These are phyloP conservation scores for Eumeta japonica DNA, from an alignment of 1,140 invertebrate genomes.

Conservation along the genomic window DNA sequence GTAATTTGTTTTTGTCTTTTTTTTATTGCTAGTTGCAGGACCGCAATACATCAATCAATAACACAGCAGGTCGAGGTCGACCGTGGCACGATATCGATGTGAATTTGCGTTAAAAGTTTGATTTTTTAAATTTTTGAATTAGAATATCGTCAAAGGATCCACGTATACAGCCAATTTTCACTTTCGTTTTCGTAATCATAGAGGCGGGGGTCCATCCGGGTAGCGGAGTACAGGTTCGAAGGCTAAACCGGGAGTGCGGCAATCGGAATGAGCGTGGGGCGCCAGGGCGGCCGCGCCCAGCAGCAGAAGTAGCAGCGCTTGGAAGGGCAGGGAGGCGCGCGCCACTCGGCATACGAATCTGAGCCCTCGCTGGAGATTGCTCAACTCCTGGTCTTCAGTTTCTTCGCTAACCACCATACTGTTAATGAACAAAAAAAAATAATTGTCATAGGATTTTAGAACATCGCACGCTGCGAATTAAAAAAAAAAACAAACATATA, in stretches of 20 bases:
- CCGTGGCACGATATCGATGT: too few relatives aligned
- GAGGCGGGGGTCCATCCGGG: slow-evolving; percentile 84
- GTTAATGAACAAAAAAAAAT: slow-evolving; percentile 4
- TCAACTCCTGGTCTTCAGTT: slow-evolving; percentile 23
- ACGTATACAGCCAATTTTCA: too few relatives aligned
- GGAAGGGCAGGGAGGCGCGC: slow-evolving; percentile 86
- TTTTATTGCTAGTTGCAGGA: too few relatives aligned
- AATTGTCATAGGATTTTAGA: too few relatives aligned
- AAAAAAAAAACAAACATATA: too few relatives aligned
- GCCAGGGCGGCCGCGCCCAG: slow-evolving; percentile 85
- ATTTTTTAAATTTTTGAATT: too few relatives aligned
- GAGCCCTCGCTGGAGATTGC: slow-evolving; percentile 70
- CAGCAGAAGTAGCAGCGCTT: slow-evolving; percentile 83
- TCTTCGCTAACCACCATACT: slow-evolving; percentile 25
- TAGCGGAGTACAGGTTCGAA: slow-evolving; percentile 85
- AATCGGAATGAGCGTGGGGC: slow-evolving; percentile 79
- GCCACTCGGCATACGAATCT: slow-evolving; percentile 84
- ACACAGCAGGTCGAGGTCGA: too few relatives aligned
- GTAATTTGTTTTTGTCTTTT: too few relatives aligned
- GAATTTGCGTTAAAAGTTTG: too few relatives aligned
- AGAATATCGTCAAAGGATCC: too few relatives aligned
- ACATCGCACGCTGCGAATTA: too few relatives aligned
- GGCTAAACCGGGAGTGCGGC: slow-evolving; percentile 77
- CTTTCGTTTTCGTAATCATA: slow-evolving; percentile 55
- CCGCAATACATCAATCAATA: too few relatives aligned